Conservation (phyloP, 2,797 vertebrate species). For the Xiphorhynchus erythropygius region DNA sequence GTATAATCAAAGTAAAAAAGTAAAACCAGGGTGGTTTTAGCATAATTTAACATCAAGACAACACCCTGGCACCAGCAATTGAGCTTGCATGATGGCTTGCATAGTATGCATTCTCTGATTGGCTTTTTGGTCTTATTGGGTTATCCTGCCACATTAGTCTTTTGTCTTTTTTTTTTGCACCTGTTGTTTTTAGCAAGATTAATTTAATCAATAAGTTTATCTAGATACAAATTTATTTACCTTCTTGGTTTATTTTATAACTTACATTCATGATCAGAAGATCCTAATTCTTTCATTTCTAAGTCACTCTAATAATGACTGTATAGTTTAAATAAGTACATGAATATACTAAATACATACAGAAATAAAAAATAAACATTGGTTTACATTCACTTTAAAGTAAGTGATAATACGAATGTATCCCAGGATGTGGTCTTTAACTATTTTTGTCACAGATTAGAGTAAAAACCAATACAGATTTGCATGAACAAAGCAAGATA, state of each 20-base stretch:
- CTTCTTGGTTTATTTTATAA: slow-evolving; percentile 9
- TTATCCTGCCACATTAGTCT: too few species aligned
- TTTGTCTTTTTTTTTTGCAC: background rate
- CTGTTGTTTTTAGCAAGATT: slow-evolving; percentile 44
- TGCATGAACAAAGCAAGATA: background rate
- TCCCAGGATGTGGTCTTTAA: background rate
- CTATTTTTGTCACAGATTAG: background rate
- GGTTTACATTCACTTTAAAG: background rate
- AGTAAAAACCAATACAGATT: background rate
- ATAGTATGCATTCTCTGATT: too few species aligned
- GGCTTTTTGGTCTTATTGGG: too few species aligned
- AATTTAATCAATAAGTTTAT: slow-evolving; percentile 58
- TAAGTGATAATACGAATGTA: background rate
- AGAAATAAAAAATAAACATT: background rate
- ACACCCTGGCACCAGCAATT: too few species aligned
- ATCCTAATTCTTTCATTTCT: slow-evolving; percentile 8
- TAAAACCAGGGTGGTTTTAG: too few species aligned
- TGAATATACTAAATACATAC: background rate
- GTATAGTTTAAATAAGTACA: background rate
- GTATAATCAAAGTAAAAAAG: too few species aligned
- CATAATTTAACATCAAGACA: too few species aligned
- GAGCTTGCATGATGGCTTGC: too few species aligned
- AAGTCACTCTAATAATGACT: background rate
- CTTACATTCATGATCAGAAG: slow-evolving; percentile 42
- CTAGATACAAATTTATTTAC: slow-evolving; percentile 56